phyloP scores from a whole-genome alignment of 2,888 invertebrate genomes.

The Cerastis rubricosa region DNA sequence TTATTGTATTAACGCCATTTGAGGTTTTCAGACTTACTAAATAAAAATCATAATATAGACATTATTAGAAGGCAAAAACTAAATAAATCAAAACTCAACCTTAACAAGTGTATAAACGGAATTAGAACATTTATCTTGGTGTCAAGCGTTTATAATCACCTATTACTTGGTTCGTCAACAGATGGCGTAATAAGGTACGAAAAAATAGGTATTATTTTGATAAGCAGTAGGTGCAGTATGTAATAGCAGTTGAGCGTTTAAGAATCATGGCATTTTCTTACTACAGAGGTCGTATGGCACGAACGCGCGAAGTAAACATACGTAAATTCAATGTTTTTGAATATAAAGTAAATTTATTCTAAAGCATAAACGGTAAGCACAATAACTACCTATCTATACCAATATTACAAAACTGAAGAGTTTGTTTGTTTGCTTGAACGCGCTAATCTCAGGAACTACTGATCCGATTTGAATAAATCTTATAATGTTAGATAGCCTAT shows the following conservation, averaged over 20 bases:
- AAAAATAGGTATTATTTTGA: background rate
- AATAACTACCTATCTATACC: background rate
- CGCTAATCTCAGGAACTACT: too few relatives aligned
- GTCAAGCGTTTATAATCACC: background rate
- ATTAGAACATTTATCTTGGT: background rate
- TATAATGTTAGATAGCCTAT: too few relatives aligned
- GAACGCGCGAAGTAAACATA: too few relatives aligned
- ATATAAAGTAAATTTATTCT: background rate
- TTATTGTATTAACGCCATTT: too few relatives aligned
- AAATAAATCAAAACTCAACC: background rate
- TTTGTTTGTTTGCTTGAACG: too few relatives aligned
- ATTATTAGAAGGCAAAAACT: background rate
- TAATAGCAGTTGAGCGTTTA: background rate
- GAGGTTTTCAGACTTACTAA: too few relatives aligned
- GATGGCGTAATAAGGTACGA: background rate
- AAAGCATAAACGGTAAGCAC: background rate
- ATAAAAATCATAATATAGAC: too few relatives aligned
- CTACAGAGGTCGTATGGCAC: too few relatives aligned
- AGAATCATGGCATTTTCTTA: background rate
- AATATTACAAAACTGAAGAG: too few relatives aligned
- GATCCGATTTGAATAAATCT: too few relatives aligned
- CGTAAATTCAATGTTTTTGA: too few relatives aligned
- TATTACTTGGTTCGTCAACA: background rate
- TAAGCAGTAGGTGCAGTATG: background rate
- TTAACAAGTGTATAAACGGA: background rate